Conservation (phyloP, 1,140 invertebrate species). For the Elymnias hypermnestra region DNA sequence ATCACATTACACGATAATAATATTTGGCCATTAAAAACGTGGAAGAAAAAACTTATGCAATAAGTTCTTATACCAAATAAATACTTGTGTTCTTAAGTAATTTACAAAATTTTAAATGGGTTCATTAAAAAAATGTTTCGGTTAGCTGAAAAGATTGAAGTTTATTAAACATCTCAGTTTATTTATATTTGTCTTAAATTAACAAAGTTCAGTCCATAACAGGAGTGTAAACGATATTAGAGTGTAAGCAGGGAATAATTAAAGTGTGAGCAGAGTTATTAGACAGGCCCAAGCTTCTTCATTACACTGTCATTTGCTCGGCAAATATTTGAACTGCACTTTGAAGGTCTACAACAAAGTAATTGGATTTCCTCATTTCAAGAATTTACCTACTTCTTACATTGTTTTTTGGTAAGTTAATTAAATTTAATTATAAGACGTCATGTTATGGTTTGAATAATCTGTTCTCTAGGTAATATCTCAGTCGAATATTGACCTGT, state of each 20-base stretch:
- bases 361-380: constrained; percentile 10
- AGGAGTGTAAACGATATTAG: constrained; percentile 1
- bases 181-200: background rate
- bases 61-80: no score
- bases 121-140: no score
- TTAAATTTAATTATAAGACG: background rate
- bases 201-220: background rate
- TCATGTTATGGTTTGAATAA: no score
- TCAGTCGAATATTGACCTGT: no score
- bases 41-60: no score
- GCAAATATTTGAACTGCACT: constrained; percentile 15
- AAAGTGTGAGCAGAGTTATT: constrained; percentile 4
- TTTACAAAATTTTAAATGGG: no score
- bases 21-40: no score
- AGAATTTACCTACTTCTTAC: background rate
- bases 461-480: no score
- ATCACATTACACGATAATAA: no score
- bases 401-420: background rate
- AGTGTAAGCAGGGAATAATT: constrained; percentile 2
- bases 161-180: no score
- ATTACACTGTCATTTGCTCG: constrained; percentile 17
- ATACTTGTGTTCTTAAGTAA: no score
- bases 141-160: no score
- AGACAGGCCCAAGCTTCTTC: constrained; percentile 7
- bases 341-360: constrained; percentile 7